Evolutionary conservation across 2,888 invertebrate genomes (phyloP), one percentile per base, ranked within the genome.

Genomic region (Apodemia hepburni): DNA sequence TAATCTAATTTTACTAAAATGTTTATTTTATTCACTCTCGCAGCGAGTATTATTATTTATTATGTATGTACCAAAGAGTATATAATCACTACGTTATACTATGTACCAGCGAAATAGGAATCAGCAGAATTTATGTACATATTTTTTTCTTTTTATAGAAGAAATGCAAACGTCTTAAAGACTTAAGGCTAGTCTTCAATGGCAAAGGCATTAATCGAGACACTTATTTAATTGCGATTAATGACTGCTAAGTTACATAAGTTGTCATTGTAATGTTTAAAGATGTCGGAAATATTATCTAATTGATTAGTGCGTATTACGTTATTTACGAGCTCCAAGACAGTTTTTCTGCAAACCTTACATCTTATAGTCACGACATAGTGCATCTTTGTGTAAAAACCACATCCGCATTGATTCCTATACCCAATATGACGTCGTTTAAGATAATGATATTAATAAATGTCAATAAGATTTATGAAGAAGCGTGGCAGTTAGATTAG

Each of bases 201-300:
- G 22, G 45, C 6, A 15, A 45, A 45, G 6, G n/a, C n/a, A 38
- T 45, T 5, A 7, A n/a, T 45, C n/a, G n/a, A 45, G 45, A n/a
- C n/a, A 45, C n/a, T 12, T 38, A 33, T 45, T 45, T 45, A 45
- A n/a, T 45, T 45, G 45, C 45, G n/a, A 45, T 45, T n/a, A 45
- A 45, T 45, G n/a, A n/a, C 2, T 7, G 15, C n/a, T 45, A n/a
- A 45, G 54, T 54, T 54, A 54, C 27, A 27, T 54, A 54, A 54
- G 11, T 27, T 22, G 12, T 22, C 54, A 54, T 54, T 54, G 27
- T 15, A 54, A 54, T 27, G 58, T 60, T 54, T 33, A 42, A 33
- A 27, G 27, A 60, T 58, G 57, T 57, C 63, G 58, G 49, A 63
- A 60, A 64, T 58, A 61, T 62, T 61, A 65, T 64, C 63, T 63